These are phyloP conservation scores for Heliothis peltigera DNA, from an alignment of 2,888 invertebrate genomes.

Conservation along the genomic window DNA sequence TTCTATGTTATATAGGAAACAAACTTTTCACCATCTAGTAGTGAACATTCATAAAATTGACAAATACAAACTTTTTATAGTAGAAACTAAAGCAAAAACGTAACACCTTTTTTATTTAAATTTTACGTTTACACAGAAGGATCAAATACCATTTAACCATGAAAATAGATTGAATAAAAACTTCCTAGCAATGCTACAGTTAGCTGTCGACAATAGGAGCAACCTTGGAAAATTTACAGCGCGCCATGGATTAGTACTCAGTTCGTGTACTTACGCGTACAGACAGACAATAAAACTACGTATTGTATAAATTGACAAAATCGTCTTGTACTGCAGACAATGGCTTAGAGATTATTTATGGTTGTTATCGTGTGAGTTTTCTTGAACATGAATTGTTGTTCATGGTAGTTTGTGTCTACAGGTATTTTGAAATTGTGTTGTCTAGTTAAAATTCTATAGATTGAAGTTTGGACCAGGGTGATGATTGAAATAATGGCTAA, in stretches of 20 bases:
- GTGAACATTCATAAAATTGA: too few species aligned
- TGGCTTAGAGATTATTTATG: constrained; percentile 10
- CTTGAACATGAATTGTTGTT: not conserved
- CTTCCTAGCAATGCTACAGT: constrained; percentile 24
- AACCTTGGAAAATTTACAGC: constrained; percentile 32
- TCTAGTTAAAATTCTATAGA: too few species aligned
- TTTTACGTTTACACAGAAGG: not conserved
- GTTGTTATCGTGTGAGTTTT: constrained; percentile 10
- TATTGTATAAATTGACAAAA: constrained; percentile 5
- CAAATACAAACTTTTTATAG: too few species aligned
- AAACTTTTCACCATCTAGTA: too few species aligned
- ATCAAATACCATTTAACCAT: constrained; percentile 26
- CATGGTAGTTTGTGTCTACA: not conserved
- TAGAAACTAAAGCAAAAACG: too few species aligned
- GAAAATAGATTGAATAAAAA: constrained; percentile 43
- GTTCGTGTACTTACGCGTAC: constrained; percentile 10
- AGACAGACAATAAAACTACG: constrained; percentile 7
- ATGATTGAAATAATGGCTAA: too few species aligned
- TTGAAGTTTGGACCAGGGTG: too few species aligned
- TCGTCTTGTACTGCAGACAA: constrained; percentile 18
- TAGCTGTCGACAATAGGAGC: constrained; percentile 25
- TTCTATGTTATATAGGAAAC: too few species aligned
- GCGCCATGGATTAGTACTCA: constrained; percentile 25
- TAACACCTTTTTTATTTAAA: too few species aligned
- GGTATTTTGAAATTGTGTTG: not conserved